Base-by-base conservation (phyloP, 1,140 invertebrate species). In the Agraylea sexmaculata region DNA sequence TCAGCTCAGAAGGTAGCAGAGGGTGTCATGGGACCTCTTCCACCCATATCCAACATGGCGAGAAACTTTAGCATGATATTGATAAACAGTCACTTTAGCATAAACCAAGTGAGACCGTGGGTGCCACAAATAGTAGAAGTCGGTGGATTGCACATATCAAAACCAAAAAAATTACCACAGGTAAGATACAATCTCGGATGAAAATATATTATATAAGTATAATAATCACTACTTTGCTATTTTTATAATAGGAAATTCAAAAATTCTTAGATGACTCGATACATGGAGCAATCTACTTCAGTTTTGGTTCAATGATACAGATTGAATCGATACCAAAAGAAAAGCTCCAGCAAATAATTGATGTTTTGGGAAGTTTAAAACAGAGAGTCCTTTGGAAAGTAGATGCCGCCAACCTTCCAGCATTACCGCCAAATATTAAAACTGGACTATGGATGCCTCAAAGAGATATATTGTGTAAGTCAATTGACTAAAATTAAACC, bases 231-330 rank as follows among this genome's bases (percentile, higher is more conserved):
- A 34, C 20, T 25, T 12, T 12, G 23, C 11, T 2, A 12, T 40
- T 32, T 3, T 40, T 40, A 33, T 32, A 40, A 18, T 40, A 70
- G 64, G 68, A 75, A 39, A 51, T 77, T 37, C 62, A 75, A 50
- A 52, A 60, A 18, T 72, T 78, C 46, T 49, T 82, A 11, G 70
- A 75, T 39, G 59, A 64, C 20, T 67, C 75, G 0, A 50, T 57
- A 10, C 53, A 75, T 27, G 78, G 78, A 1, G 71, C 77, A 1
- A 72, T 83, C 22, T 77, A 77, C 46, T 81, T 81, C 56, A 77
- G 73, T 25, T 66, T 82, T 46, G 80, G 80, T 0, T 74, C 77
- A 1, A 75, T 74, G 58, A 61, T 75, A 0, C 63, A 71, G 37
- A 69, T 70, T 20, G 59, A 64, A 36, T 63, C 69, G 2, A 56